Evolutionary conservation across 1,140 invertebrate species (phyloP), one percentile per base, ranked within the genome.

Genomic region (Druon quercuslanigerum): DNA sequence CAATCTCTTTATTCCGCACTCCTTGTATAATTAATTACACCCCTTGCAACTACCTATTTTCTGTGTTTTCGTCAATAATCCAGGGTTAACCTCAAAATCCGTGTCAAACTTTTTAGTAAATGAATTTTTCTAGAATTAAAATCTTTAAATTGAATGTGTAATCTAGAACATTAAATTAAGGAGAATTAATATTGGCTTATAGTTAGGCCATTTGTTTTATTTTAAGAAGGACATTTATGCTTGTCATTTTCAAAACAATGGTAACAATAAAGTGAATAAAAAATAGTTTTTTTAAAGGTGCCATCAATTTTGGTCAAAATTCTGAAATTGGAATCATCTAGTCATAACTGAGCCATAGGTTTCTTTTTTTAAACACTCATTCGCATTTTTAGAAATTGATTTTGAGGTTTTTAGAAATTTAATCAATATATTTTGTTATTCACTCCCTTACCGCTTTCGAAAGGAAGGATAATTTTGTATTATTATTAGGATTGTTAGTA

Each of bases 151-250:
- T 4, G 13, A 56, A 56, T 54, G 4, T 54, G 20, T 56, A 7
- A 12, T 56, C 17, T 19, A 56, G 20, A 54, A 54, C 19, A n/a
- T 9, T 1, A 17, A 54, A 9, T 54, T 6, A 17, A 0, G 11
- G n/a, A 17, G 8, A 54, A n/a, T 71, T 71, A 0, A 46, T 46
- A 46, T 46, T 46, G 40, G 40, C 9, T 9, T 19, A 12, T 2
- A 19, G 4, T 76, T 20, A 17, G 46, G 50, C n/a, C n/a, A 74
- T 33, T 76, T 16, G n/a, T 74, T 76, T 54, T 72, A 71, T 75
- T 51, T 19, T 25, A 25, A 9, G 19, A 14, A 71, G 46, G 56
- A 17, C 0, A 76, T 17, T 66, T 40, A 16, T 40, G 20, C 51
- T 54, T 70, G 60, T 75, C 75, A 66, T 14, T 71, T 17, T 72